Conservation (phyloP, 64 coral and sea anemone genomes). For the Catalaphyllia jardinei region DNA sequence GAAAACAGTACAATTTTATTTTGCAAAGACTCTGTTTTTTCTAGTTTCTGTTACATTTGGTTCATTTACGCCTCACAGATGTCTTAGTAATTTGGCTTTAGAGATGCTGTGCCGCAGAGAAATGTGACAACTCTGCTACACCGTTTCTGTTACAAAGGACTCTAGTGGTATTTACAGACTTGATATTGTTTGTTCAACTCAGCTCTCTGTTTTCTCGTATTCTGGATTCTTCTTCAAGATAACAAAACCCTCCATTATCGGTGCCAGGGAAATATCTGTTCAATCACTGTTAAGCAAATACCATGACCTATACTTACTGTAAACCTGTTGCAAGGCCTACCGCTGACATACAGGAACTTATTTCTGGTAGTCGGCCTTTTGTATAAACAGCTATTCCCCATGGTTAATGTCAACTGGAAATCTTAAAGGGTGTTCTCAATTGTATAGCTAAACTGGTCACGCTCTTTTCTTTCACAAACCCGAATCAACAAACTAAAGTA, state of each 20-base stretch:
- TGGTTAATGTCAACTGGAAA: too few species aligned
- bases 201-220: conserved; percentile 72
- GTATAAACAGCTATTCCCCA: too few species aligned
- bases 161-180: conserved; percentile 19
- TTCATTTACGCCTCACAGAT: background rate
- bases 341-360: too few species aligned
- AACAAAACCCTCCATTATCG: conserved; percentile 98
- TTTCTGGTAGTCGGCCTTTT: too few species aligned
- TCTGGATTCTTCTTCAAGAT: conserved; percentile 98
- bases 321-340: too few species aligned
- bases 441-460: too few species aligned
- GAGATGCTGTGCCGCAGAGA: background rate
- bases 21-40: background rate
- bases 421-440: too few species aligned
- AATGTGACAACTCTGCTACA: background rate
- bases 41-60: background rate
- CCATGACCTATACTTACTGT: background rate
- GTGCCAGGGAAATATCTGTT: conserved; percentile 86
- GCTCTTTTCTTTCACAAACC: too few species aligned
- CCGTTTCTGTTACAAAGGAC: background rate
- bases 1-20: background rate
- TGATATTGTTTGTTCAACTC: background rate
- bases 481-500: too few species aligned
- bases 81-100: background rate
- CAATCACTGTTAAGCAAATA: conserved; percentile 21